phyloP scores from a whole-genome alignment of 2,113 vertebrate genomes.

The Salvelinus fontinalis region DNA sequence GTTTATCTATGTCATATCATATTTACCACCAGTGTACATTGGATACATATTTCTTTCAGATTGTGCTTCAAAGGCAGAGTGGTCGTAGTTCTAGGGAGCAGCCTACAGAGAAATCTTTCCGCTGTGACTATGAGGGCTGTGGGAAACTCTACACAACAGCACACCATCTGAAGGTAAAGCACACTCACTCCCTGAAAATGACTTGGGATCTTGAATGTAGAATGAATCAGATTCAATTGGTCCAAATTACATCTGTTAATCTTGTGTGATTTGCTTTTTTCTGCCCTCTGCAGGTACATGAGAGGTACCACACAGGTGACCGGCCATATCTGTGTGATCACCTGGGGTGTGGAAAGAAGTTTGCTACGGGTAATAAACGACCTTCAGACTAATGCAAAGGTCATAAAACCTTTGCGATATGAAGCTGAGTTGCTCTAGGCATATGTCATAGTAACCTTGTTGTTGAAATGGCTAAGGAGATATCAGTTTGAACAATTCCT shows the following conservation, averaged over 20 bases:
- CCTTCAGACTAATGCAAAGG: neutral
- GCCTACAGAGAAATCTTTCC: constrained; percentile 93
- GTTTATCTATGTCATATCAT: neutral
- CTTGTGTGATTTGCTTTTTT: constrained; percentile 17
- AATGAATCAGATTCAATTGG: no score
- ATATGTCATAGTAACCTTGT: neutral
- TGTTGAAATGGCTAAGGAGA: neutral
- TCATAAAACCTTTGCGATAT: neutral
- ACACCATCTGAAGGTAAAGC: constrained; percentile 90
- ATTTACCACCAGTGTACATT: neutral
- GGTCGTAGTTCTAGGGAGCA: constrained; percentile 76
- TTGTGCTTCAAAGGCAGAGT: constrained; percentile 92
- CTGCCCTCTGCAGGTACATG: constrained; percentile 85
- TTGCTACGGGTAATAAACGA: constrained; percentile 88
- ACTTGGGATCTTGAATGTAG: no score
- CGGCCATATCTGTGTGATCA: constrained; percentile 94
- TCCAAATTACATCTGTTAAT: neutral
- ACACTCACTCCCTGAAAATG: neutral
- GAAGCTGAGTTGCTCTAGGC: no score
- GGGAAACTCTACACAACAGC: constrained; percentile 97
- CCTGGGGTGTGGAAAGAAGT: constrained; percentile 92
- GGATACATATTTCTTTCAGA: constrained; percentile 64
- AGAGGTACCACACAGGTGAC: constrained; percentile 95
- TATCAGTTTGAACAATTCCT: neutral
- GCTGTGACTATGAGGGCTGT: constrained; percentile 95